Base-by-base conservation (phyloP, 2,797 vertebrate genomes). In the Etheostoma nigrum region DNA sequence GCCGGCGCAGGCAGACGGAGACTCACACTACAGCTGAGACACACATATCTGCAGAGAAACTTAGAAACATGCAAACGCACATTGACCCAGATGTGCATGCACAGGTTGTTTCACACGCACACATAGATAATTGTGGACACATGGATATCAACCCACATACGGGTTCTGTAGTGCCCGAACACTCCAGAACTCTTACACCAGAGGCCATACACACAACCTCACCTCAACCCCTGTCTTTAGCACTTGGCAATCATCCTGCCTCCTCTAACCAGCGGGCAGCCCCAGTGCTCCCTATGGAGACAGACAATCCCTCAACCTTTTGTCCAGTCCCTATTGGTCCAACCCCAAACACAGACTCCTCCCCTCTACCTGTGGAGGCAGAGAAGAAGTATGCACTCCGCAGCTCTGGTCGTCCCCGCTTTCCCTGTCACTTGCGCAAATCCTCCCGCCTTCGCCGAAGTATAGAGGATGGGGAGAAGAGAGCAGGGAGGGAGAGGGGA, bases 361-460 rank as follows among this genome's bases (percentile, higher is more conserved):
- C 90, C 74, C 81, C 90, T 89, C 88, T 89, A 58, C 91, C 92
- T 60, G 84, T 93, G 0, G 97, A 98, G 82, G 95, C 95, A 72
- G 97, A 97, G 91, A 96, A 97, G 89, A 99, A 99, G 91, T 98
- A 98, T 18, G 97, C 97, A 55, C 95, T 99, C 77, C 95, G 98
- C 81, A 97, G 97, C 92, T 97, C 97, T 19, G 97, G 98, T 67
- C 97, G 97, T 81, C 97, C 97, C 88, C 97, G 98, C 85, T 98
- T 98, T 77, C 95, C 97, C 58, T 97, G 97, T 88, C 96, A 98
- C 81, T 95, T 98, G 86, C 96, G 98, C 88, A 96, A 96, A 87
- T 96, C 95, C 25, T 95, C 95, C 25, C 94, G 95, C 61, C 90
- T 96, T n/a, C 95, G 95, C 25, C 92, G 95, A 61, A 90, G 87